A percentile compares a stretch with the other conserved stretches of the same genome.
phyloP scores from a whole-genome alignment of 2,797 vertebrate species.

The Balearica regulorum region DNA sequence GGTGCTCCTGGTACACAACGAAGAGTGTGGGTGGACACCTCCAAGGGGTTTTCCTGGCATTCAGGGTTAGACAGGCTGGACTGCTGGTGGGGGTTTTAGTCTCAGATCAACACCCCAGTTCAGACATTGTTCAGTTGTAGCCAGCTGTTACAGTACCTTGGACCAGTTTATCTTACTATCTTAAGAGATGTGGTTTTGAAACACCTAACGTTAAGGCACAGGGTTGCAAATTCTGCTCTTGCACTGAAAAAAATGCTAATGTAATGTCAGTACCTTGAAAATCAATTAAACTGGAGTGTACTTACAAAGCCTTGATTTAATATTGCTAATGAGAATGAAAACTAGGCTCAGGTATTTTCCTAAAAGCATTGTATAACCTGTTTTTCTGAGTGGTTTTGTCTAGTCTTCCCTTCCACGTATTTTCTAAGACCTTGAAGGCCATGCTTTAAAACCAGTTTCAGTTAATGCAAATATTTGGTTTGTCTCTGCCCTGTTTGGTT shows the following conservation, averaged over 20 bases:
- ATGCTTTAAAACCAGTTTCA: not conserved
- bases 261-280: not conserved
- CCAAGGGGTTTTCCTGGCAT: not conserved
- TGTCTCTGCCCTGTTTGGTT: slow-evolving; percentile 57
- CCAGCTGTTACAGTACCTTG: not conserved
- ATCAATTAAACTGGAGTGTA: not conserved
- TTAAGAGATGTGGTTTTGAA: not conserved
- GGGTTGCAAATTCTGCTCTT: not conserved
- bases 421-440: not conserved
- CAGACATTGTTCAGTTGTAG: not conserved
- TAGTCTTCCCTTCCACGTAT: not conserved
- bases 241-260: not conserved
- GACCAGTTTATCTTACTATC: not conserved
- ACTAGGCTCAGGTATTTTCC: not conserved
- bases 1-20: not conserved
- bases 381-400: slow-evolving; percentile 1
- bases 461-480: slow-evolving; percentile 55
- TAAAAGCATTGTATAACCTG: not conserved
- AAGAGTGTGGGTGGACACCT: not conserved
- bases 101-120: not conserved
- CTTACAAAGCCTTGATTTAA: not conserved
- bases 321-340: not conserved
- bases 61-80: not conserved
- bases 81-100: not conserved
- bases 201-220: not conserved